phyloP scores from a whole-genome alignment of 2,888 invertebrate species.

The Acrocera orbiculus region DNA sequence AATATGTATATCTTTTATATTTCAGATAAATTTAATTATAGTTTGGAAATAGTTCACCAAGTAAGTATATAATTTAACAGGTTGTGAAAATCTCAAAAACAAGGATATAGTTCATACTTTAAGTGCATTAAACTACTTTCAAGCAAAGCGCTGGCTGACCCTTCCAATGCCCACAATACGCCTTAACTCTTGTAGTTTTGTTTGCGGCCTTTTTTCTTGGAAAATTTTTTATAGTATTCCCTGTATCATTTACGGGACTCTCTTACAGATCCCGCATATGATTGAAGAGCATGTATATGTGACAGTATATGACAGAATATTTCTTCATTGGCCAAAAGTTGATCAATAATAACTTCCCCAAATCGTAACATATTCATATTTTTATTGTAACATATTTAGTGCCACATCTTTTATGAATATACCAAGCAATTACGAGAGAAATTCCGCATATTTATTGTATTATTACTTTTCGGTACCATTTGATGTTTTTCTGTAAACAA shows the following conservation, averaged over 20 bases:
- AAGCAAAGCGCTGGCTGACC: constrained; percentile 4
- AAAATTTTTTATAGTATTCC: constrained; percentile 9
- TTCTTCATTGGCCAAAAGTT: constrained; percentile 7
- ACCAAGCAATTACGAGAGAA: constrained; percentile 8
- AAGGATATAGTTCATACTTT: too few relatives aligned
- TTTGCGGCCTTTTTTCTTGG: constrained; percentile 7
- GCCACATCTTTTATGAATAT: constrained; percentile 10
- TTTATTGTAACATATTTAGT: too few relatives aligned
- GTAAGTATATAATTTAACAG: too few relatives aligned
- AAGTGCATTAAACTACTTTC: too few relatives aligned
- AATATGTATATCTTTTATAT: too few relatives aligned
- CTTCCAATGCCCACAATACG: constrained; percentile 3
- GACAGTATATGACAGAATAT: constrained; percentile 1
- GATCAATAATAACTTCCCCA: constrained; percentile 10
- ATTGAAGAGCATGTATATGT: constrained; percentile 10
- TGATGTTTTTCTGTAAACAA: constrained; percentile 10
- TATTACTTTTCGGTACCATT: constrained; percentile 9
- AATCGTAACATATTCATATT: constrained; percentile 10
- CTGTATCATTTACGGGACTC: constrained; percentile 9
- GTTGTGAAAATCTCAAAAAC: too few relatives aligned
- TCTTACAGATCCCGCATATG: constrained; percentile 10
- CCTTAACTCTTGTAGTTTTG: constrained; percentile 5
- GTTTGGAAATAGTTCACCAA: too few relatives aligned
- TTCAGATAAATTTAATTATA: too few relatives aligned
- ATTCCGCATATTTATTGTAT: constrained; percentile 10